These are phyloP conservation scores for Trochalopteron elliotii DNA, from an alignment of 2,113 vertebrate genomes.

Conservation along the genomic window DNA sequence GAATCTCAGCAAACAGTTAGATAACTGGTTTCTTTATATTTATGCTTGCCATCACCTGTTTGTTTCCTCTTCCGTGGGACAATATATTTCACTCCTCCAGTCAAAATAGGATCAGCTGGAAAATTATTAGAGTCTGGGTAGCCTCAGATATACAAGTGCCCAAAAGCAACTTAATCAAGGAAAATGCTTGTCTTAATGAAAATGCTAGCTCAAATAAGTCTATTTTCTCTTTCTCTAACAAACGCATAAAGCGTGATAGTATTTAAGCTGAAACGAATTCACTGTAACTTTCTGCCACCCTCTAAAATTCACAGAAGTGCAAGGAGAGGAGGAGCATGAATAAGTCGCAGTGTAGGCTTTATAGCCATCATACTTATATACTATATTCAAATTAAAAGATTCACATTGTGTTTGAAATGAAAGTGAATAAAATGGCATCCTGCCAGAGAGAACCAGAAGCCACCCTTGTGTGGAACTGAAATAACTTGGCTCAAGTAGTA, in stretches of 20 bases:
- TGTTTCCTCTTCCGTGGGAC: not conserved
- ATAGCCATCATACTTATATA: constrained; percentile 37
- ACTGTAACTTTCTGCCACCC: not conserved
- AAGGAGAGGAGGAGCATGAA: constrained; percentile 32
- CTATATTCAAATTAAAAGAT: constrained; percentile 72
- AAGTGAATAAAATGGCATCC: constrained; percentile 71
- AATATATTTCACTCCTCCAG: not conserved
- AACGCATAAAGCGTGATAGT: not conserved
- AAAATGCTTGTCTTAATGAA: not conserved
- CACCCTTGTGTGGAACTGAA: constrained; percentile 68
- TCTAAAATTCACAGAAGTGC: not conserved
- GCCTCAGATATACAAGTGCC: not conserved
- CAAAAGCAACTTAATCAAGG: not conserved
- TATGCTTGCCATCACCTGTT: not conserved
- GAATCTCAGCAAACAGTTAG: not conserved
- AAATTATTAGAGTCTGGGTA: not conserved
- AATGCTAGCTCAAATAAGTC: not conserved
- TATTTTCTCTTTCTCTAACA: not conserved
- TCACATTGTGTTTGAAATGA: constrained; percentile 75
- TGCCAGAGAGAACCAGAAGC: constrained; percentile 72
- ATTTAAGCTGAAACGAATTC: not conserved
- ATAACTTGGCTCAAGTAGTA: constrained; percentile 73
- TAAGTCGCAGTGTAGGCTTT: constrained; percentile 53
- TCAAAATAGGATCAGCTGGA: not conserved
- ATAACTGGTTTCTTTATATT: constrained; percentile 13